Conservation (phyloP, 2,888 invertebrate genomes). For the Odontocolon sp. region DNA sequence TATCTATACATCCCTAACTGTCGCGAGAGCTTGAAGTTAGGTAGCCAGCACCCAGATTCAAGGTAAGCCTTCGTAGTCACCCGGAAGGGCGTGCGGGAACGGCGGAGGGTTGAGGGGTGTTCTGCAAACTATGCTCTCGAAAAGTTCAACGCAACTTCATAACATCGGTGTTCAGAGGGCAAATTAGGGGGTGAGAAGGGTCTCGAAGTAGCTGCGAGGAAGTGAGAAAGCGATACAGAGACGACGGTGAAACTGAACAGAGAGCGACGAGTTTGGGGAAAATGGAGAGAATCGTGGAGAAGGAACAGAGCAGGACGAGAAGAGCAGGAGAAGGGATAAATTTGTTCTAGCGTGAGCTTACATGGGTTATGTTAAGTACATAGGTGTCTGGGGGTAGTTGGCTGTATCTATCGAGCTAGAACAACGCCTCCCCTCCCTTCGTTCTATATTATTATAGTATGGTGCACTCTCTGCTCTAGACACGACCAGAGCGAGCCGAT, state of each 20-base stretch:
- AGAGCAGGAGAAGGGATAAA: slow-evolving; percentile 67
- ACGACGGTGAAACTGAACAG: slow-evolving; percentile 18
- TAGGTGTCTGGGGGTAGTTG: slow-evolving; percentile 77
- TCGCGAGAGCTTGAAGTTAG: slow-evolving; percentile 35
- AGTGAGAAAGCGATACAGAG: slow-evolving; percentile 17
- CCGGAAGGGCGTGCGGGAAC: slow-evolving; percentile 42
- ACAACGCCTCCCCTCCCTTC: slow-evolving; percentile 57
- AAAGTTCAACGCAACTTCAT: slow-evolving; percentile 81
- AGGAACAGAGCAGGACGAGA: slow-evolving; percentile 10
- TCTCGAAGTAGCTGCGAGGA: slow-evolving; percentile 42
- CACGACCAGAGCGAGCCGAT: slow-evolving; percentile 42
- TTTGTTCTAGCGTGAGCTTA: slow-evolving; percentile 81
- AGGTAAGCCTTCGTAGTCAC: slow-evolving; percentile 73
- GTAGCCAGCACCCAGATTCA: slow-evolving; percentile 68
- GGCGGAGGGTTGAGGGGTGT: slow-evolving; percentile 67
- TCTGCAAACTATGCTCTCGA: slow-evolving; percentile 78
- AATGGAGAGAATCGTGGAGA: slow-evolving; percentile 67
- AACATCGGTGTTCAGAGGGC: slow-evolving; percentile 74
- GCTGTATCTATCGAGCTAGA: slow-evolving; percentile 71
- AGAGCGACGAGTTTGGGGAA: slow-evolving; percentile 68
- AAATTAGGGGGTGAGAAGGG: slow-evolving; percentile 63
- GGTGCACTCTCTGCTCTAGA: slow-evolving; percentile 45
- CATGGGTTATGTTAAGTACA: slow-evolving; percentile 81
- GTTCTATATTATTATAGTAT: slow-evolving; percentile 40
- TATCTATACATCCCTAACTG: not conserved